phyloP scores from a whole-genome alignment of 2,113 vertebrate species.

The Aldabrachelys gigantea region DNA sequence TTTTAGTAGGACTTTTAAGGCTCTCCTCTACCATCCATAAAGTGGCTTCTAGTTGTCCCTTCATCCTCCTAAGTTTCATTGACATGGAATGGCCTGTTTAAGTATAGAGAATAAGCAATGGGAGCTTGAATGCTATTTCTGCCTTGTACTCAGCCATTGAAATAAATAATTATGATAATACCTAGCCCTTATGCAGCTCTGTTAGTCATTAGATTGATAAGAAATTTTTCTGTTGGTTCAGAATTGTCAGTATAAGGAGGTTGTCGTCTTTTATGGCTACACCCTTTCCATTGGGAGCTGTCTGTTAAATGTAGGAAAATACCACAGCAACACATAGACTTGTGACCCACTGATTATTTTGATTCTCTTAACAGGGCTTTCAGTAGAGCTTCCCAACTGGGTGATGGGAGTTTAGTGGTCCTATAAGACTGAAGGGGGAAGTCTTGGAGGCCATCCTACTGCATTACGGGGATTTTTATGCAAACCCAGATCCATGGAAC shows the following conservation, averaged over 20 bases:
- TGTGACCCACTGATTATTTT: background rate
- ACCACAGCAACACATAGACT: background rate
- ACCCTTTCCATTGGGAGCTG: background rate
- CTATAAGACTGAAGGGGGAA: background rate
- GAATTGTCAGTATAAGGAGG: background rate
- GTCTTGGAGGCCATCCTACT: background rate
- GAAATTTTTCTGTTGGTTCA: background rate
- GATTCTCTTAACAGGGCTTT: background rate
- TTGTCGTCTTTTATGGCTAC: background rate
- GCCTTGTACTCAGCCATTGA: background rate
- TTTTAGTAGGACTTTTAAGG: background rate
- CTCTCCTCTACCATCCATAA: background rate
- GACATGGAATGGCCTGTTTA: background rate
- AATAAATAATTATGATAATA: background rate
- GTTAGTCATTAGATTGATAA: background rate
- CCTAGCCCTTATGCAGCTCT: background rate
- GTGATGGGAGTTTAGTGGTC: background rate
- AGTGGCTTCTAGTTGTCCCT: constrained; percentile 13
- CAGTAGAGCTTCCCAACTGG: background rate
- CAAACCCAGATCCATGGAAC: background rate
- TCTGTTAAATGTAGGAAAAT: background rate
- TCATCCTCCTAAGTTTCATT: background rate
- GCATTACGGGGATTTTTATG: rapidly evolving
- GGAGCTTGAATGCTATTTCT: background rate
- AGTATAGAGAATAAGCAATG: no score